Evolutionary conservation across 2,113 vertebrate species (phyloP).

Genomic region (Gasterosteus nipponicus): DNA sequence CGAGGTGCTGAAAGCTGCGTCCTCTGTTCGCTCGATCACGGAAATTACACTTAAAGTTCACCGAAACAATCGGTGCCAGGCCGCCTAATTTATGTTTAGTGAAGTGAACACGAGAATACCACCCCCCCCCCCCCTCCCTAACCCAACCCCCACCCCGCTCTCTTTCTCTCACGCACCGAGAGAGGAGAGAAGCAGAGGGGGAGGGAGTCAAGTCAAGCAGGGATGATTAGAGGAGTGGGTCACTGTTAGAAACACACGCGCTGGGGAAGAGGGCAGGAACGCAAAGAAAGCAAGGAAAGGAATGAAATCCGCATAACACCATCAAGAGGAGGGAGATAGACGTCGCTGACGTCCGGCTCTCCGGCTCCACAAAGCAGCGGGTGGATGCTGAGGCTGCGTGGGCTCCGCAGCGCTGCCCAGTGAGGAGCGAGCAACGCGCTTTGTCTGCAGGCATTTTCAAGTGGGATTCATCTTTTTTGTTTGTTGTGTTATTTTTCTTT

Average conservation of each 20-base stretch:
- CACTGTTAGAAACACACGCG: conserved; percentile 48
- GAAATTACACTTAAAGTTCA: conserved; percentile 26
- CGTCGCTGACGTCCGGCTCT: conserved; percentile 60
- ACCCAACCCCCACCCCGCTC: neutral
- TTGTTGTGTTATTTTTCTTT: neutral
- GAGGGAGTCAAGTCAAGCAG: conserved; percentile 48
- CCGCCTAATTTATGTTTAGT: conserved; percentile 14
- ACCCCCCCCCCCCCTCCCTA: neutral
- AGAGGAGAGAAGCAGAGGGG: conserved; percentile 28
- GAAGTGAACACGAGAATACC: conserved; percentile 39
- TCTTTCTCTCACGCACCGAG: neutral
- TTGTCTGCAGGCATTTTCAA: conserved; percentile 47
- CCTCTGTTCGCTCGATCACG: neutral
- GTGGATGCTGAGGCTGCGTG: conserved; percentile 44
- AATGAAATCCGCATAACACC: conserved; percentile 50
- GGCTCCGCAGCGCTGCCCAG: conserved; percentile 46
- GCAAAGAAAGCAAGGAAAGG: neutral
- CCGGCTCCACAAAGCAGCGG: conserved; percentile 25
- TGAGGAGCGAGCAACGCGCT: conserved; percentile 32
- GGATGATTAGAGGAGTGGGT: conserved; percentile 65
- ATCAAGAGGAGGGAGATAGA: conserved; percentile 48
- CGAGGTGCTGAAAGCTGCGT: conserved; percentile 71
- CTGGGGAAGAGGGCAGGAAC: neutral
- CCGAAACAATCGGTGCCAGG: neutral
- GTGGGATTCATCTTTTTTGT: conserved; percentile 21